These are phyloP conservation scores for Notodonta ziczac DNA, from an alignment of 2,888 invertebrate genomes.

Conservation along the genomic window DNA sequence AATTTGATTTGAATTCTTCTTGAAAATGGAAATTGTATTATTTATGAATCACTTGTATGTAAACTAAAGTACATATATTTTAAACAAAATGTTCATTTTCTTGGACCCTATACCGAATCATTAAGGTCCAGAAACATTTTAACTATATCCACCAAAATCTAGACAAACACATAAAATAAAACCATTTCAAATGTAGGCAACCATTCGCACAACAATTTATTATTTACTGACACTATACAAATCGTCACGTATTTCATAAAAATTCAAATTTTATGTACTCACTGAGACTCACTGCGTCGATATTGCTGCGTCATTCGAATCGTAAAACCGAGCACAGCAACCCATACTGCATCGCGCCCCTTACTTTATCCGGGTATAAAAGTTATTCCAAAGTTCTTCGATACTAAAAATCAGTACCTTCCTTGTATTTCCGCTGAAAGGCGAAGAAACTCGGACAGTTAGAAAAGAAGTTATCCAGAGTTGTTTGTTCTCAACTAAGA, in stretches of 20 bases:
- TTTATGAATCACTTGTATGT: too few relatives aligned
- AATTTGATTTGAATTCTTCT: neutral
- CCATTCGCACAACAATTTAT: conserved; percentile 12
- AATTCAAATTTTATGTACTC: conserved; percentile 47
- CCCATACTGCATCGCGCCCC: conserved; percentile 16
- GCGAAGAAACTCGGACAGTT: neutral
- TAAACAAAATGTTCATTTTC: too few relatives aligned
- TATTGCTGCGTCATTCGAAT: conserved; percentile 35
- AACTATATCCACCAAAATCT: neutral
- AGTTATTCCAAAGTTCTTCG: conserved; percentile 2
- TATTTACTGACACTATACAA: conserved; percentile 23
- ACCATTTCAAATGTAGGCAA: neutral
- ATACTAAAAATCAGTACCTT: conserved; percentile 1
- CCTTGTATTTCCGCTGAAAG: neutral
- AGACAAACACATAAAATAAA: neutral
- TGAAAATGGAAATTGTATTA: neutral
- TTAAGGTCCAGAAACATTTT: too few relatives aligned
- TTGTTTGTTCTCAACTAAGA: neutral
- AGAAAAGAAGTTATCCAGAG: neutral
- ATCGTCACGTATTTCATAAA: conserved; percentile 51
- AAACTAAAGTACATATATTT: too few relatives aligned
- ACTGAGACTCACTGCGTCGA: conserved; percentile 19
- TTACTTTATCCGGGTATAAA: neutral
- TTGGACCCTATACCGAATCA: too few relatives aligned
- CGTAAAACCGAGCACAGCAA: conserved; percentile 39